phyloP scores from a whole-genome alignment of 2,888 invertebrate species.

The Hedya salicella region DNA sequence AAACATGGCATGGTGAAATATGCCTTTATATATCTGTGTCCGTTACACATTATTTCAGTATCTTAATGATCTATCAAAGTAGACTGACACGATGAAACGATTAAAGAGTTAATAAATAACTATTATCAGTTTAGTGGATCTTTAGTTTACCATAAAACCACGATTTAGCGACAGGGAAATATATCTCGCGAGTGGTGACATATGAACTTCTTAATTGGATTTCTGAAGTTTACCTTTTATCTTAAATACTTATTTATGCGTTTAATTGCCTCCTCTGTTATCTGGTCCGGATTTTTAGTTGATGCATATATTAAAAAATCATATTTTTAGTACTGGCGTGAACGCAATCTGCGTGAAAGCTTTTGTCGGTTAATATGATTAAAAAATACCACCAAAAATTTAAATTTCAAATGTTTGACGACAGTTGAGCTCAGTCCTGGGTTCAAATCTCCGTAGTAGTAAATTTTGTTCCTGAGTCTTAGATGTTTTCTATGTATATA shows the following conservation, averaged over 20 bases:
- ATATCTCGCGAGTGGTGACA: constrained; percentile 19
- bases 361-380: not conserved
- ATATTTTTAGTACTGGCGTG: not conserved
- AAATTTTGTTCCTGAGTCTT: no score
- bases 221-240: not conserved
- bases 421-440: no score
- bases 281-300: not conserved
- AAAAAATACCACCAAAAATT: not conserved
- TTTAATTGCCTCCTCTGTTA: not conserved
- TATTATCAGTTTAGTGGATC: constrained; percentile 30
- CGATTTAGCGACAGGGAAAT: constrained; percentile 31
- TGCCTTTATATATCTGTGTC: no score
- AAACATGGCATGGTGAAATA: no score
- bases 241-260: not conserved
- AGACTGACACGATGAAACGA: constrained; percentile 34
- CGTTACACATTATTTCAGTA: constrained; percentile 10
- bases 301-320: not conserved
- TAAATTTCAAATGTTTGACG: no score
- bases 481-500: no score
- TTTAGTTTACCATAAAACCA: constrained; percentile 37
- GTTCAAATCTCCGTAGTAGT: no score
- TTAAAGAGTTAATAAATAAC: constrained; percentile 38
- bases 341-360: not conserved
- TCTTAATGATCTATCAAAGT: constrained; percentile 18
- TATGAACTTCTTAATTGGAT: constrained; percentile 17